A percentile compares a stretch with the other conserved stretches of the same genome.
Evolutionary conservation across 2,797 vertebrate genomes (phyloP).

Genomic region (Pseudochaenichthys georgianus): DNA sequence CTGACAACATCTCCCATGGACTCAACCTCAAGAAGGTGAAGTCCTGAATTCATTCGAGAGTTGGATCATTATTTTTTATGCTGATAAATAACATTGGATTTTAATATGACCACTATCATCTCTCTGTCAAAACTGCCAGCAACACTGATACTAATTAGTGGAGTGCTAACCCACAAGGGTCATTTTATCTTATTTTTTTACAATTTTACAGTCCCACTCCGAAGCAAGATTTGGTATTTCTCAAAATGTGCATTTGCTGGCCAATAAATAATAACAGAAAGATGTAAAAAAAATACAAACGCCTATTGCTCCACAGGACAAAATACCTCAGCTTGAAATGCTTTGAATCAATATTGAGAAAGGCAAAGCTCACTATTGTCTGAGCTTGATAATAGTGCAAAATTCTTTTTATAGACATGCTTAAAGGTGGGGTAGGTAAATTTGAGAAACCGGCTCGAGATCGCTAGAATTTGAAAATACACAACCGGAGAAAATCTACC

Average conservation of each 20-base stretch:
- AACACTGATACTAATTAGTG: not conserved
- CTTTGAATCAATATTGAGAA: not conserved
- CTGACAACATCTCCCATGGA: slow-evolving; percentile 98
- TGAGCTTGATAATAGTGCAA: not conserved
- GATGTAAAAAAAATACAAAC: not conserved
- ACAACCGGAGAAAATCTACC: too few relatives aligned
- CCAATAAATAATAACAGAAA: not conserved
- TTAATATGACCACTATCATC: not conserved
- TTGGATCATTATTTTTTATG: not conserved
- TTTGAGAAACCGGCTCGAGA: too few relatives aligned
- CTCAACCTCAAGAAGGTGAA: slow-evolving; percentile 96
- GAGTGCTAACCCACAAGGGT: not conserved
- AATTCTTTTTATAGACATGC: not conserved
- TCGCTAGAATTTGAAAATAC: too few relatives aligned
- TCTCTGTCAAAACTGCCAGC: too few relatives aligned
- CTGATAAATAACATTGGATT: not conserved
- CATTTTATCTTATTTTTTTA: too few relatives aligned
- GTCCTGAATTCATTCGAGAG: not conserved
- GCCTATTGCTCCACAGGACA: not conserved
- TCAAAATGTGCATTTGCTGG: not conserved
- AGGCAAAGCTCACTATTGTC: not conserved
- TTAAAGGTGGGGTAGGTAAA: too few relatives aligned
- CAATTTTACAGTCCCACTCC: not conserved
- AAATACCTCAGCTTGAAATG: not conserved
- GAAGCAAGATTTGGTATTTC: not conserved